phyloP scores from a whole-genome alignment of 2,888 invertebrate species.

The Protonemura montana region DNA sequence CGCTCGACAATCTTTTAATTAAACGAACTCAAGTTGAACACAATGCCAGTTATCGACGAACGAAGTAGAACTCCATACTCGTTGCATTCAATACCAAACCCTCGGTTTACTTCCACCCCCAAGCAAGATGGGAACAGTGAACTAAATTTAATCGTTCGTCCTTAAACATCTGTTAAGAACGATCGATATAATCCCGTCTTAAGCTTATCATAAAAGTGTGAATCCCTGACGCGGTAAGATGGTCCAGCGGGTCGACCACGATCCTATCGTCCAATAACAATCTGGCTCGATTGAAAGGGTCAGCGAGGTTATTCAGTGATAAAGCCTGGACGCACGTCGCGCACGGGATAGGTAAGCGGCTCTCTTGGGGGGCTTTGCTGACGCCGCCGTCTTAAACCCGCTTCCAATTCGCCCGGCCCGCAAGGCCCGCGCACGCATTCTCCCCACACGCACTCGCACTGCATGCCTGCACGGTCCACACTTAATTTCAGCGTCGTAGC shows the following conservation, averaged over 20 bases:
- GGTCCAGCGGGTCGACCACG: neutral
- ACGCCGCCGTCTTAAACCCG: conserved; percentile 15
- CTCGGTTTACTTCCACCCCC: neutral
- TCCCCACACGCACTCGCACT: neutral
- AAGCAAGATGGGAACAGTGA: neutral
- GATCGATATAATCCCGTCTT: conserved; percentile 12
- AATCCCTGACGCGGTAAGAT: neutral
- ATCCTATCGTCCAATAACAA: conserved; percentile 13
- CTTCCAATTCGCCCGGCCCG: neutral
- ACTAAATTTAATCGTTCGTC: neutral
- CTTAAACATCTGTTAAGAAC: neutral
- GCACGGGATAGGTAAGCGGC: neutral
- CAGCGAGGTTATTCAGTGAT: conserved; percentile 5
- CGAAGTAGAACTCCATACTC: neutral
- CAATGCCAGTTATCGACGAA: neutral
- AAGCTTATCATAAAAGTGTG: neutral
- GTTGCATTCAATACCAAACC: neutral
- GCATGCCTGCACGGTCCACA: neutral
- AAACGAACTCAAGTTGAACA: neutral
- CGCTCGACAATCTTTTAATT: neutral
- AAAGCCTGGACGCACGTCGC: conserved; percentile 1
- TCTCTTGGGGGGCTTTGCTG: conserved; percentile 27
- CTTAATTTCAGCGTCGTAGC: conserved; percentile 8
- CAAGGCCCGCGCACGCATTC: neutral
- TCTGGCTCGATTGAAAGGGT: conserved; percentile 21